A percentile compares a stretch with the other conserved stretches of the same genome.
These are phyloP conservation scores for Mythimna vitellina DNA, from an alignment of 2,888 invertebrate genomes.

Conservation along the genomic window DNA sequence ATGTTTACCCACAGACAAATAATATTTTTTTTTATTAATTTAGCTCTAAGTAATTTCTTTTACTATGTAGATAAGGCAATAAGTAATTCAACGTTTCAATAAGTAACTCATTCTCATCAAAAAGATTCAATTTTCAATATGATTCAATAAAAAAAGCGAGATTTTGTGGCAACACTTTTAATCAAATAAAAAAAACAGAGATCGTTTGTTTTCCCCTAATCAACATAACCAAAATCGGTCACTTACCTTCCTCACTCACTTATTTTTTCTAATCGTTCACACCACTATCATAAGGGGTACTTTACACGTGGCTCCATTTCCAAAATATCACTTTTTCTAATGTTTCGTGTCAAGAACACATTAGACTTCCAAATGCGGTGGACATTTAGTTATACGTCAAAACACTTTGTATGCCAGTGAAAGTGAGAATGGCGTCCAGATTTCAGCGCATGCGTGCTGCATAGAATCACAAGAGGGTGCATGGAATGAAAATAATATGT, in stretches of 20 bases:
- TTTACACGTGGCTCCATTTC: constrained; percentile 83
- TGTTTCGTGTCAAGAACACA: constrained; percentile 89
- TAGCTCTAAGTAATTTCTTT: neutral
- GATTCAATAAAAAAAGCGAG: neutral
- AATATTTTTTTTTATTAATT: neutral
- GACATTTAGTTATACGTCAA: constrained; percentile 85
- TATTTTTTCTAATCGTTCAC: constrained; percentile 73
- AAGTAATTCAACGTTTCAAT: neutral
- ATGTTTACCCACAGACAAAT: constrained; percentile 17
- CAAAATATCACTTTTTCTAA: constrained; percentile 73
- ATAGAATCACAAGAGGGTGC: constrained; percentile 71
- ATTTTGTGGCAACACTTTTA: neutral
- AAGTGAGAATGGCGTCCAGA: constrained; percentile 87
- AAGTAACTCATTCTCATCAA: neutral
- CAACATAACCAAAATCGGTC: constrained; percentile 71
- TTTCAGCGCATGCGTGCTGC: constrained; percentile 85
- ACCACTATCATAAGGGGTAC: constrained; percentile 86
- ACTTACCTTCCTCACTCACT: constrained; percentile 72
- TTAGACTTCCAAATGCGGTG: constrained; percentile 79
- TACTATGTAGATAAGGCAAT: too few relatives aligned
- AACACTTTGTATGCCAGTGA: constrained; percentile 85
- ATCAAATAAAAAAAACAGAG: neutral
- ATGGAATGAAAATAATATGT: constrained; percentile 69
- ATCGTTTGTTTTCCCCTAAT: constrained; percentile 42
- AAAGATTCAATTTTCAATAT: too few relatives aligned